Base-by-base conservation (phyloP, 1,140 invertebrate genomes). In the Mamestra configurata region DNA sequence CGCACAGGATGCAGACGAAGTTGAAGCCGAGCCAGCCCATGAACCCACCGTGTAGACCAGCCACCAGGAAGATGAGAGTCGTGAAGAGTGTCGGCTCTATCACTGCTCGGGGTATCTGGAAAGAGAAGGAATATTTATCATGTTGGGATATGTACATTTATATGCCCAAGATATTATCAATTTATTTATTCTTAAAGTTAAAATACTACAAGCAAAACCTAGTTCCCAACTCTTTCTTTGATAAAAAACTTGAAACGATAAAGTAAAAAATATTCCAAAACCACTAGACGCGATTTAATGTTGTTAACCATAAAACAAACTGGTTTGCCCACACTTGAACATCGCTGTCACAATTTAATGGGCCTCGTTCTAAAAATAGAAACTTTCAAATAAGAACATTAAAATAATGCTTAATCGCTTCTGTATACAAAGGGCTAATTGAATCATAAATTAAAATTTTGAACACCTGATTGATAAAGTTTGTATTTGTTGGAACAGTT, bases 71-170 rank as follows among this genome's bases (percentile, higher is more conserved):
- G 43, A 97, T 94, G 0, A 97, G 87, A 0, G 95, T 88, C 15
- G 95, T 94, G 85, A 96, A 97, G 1, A 97, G 83, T 37, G 96
- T 91, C 0, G 97, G 96, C 82, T 96, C 95, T 2, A 97, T 88
- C 11, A 97, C 94, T 35, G 96, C 95, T 15, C 96, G 94, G 8
- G 97, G 97, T 43, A 97, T 94, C 97, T 97, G 89, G 11, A 95
- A 94, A 5, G 59, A 59, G n/a, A 22, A 35, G 2, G 49, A n/a
- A n/a, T n/a, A 18, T 20, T 13, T 57, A 27, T 27, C 11, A 57
- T 27, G 22, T 55, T 31, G 5, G 27, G 27, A 5, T 31, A 5
- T 31, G 2, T 31, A n/a, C n/a, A n/a, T n/a, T n/a, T n/a, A n/a
- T n/a, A n/a, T n/a, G n/a, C n/a, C n/a, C n/a, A n/a, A n/a, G n/a